Percentiles rank a stretch among this genome's conserved stretches.
Conservation (phyloP, 2,797 vertebrate species). For the Hyperoplus lanceolatus region DNA sequence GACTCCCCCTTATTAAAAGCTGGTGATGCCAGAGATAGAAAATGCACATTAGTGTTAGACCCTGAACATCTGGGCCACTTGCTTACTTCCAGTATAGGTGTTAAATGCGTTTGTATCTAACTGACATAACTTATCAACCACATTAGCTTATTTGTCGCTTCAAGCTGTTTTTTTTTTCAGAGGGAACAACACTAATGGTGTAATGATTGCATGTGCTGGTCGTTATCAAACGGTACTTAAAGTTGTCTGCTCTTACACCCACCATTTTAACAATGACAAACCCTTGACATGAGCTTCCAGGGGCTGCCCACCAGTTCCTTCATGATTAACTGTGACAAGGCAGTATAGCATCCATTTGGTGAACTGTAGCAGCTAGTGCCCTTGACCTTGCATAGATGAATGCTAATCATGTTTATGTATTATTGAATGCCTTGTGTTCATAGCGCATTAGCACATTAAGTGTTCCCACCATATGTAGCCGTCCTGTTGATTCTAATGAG, state of each 20-base stretch:
- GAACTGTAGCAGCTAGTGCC: constrained; percentile 40
- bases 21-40: constrained; percentile 7
- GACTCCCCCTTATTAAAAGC: background rate
- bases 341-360: constrained; percentile 46
- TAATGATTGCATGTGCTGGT: constrained; percentile 44
- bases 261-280: constrained; percentile 53
- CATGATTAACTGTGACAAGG: constrained; percentile 65
- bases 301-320: constrained; percentile 50
- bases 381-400: constrained; percentile 72
- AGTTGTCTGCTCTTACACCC: constrained; percentile 43
- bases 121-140: constrained; percentile 18
- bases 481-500: constrained; percentile 19
- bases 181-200: constrained; percentile 36
- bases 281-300: constrained; percentile 54
- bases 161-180: constrained; percentile 19
- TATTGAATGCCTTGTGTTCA: constrained; percentile 51
- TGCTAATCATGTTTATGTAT: constrained; percentile 65
- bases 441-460: constrained; percentile 50
- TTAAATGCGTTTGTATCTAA: constrained; percentile 38
- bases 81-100: constrained; percentile 4
- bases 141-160: constrained; percentile 14
- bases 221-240: constrained; percentile 52
- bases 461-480: constrained; percentile 42
- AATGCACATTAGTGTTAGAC: constrained; percentile 18
- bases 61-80: constrained; percentile 9